Evolutionary conservation across 2,113 vertebrate genomes (phyloP).

Genomic region (Chelonoidis abingdonii): DNA sequence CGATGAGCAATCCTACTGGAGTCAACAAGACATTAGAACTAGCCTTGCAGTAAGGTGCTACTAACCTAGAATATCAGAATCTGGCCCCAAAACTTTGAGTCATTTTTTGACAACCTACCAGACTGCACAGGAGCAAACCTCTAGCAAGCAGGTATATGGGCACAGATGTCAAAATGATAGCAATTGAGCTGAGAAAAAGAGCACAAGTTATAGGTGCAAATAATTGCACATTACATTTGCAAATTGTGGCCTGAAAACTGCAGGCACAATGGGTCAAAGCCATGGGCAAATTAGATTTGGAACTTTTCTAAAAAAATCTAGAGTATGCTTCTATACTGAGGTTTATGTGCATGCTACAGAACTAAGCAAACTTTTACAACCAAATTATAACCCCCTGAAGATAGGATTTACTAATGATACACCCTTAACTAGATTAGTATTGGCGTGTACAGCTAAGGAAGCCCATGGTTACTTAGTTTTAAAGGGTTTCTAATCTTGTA

Average conservation of each 20-base stretch:
- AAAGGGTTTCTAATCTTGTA: conserved; percentile 65
- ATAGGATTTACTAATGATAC: not conserved
- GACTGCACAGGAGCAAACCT: not conserved
- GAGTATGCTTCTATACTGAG: not conserved
- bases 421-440: conserved; percentile 36
- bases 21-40: not conserved
- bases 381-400: not conserved
- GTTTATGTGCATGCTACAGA: not conserved
- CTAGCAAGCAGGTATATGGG: not conserved
- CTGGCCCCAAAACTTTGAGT: not conserved
- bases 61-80: accelerated
- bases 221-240: not conserved
- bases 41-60: not conserved
- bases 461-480: conserved; percentile 51
- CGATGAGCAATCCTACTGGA: not conserved
- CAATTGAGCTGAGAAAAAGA: not conserved
- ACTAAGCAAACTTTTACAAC: not conserved
- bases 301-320: not conserved
- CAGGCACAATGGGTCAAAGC: not conserved
- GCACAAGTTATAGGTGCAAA: not conserved
- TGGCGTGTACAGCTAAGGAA: not conserved
- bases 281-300: not conserved
- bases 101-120: not conserved
- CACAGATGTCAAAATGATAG: not conserved
- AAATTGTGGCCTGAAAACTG: not conserved